Percentiles rank a stretch among this genome's conserved stretches.
These are phyloP conservation scores for Andricus curvator DNA, from an alignment of 2,888 invertebrate species.

Conservation along the genomic window DNA sequence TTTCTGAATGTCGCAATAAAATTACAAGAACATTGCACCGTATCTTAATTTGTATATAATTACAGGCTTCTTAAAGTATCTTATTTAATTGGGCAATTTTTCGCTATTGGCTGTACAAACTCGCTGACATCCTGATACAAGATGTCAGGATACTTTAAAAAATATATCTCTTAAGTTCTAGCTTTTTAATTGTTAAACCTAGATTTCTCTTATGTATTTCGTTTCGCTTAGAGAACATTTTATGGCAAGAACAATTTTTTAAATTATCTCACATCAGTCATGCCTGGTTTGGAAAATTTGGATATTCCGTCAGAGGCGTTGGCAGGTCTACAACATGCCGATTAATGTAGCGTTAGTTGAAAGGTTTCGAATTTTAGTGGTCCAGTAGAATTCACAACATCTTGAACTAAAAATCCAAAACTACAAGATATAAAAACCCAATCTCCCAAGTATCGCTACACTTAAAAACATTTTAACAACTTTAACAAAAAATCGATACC, in stretches of 20 bases:
- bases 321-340: neutral
- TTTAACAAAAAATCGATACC: neutral
- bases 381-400: neutral
- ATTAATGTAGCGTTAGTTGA: neutral
- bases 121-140: constrained; percentile 72
- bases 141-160: constrained; percentile 58
- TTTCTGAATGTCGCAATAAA: constrained; percentile 35
- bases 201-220: constrained; percentile 42
- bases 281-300: neutral
- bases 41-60: constrained; percentile 57
- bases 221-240: constrained; percentile 46
- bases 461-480: constrained; percentile 20
- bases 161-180: constrained; percentile 56
- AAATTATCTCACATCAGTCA: constrained; percentile 31
- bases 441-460: neutral
- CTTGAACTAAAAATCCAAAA: constrained; percentile 7
- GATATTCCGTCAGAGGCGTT: neutral
- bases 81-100: constrained; percentile 44
- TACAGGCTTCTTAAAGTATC: constrained; percentile 20
- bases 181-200: constrained; percentile 46
- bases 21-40: constrained; percentile 59
- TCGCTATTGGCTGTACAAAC: constrained; percentile 65
- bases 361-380: neutral
- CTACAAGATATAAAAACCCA: neutral
- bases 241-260: constrained; percentile 58